Evolutionary conservation across 2,113 vertebrate genomes (phyloP).

Genomic region (Isurus oxyrinchus): DNA sequence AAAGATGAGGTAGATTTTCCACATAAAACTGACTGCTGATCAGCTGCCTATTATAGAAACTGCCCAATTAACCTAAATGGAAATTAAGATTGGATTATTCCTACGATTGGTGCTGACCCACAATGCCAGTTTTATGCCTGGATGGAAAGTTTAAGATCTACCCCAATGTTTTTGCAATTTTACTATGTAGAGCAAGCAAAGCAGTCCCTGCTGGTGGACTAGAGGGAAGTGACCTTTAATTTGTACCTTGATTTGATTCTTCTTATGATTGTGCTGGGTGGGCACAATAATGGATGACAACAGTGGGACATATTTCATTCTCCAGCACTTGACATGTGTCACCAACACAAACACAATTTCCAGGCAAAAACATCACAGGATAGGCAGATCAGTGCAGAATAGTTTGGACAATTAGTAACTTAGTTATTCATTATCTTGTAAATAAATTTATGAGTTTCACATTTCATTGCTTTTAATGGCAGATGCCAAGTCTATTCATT

Average conservation of each 20-base stretch:
- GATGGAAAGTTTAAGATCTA: neutral
- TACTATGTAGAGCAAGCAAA: neutral
- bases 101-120: neutral
- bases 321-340: neutral
- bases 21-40: neutral
- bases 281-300: neutral
- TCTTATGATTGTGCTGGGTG: neutral
- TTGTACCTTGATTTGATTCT: neutral
- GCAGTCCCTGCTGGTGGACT: no score
- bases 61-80: neutral
- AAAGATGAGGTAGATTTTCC: neutral
- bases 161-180: neutral
- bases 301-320: neutral
- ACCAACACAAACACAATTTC: neutral
- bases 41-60: neutral
- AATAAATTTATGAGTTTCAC: neutral
- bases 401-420: neutral
- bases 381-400: neutral
- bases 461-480: slow-evolving; percentile 32
- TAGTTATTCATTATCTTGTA: neutral
- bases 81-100: neutral
- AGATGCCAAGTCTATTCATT: neutral
- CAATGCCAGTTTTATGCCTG: neutral
- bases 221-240: neutral
- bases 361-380: slow-evolving; percentile 2